Evolutionary conservation across 2,888 invertebrate genomes (phyloP), one percentile per base, ranked within the genome.

Genomic region (Teleiodes luculella): DNA sequence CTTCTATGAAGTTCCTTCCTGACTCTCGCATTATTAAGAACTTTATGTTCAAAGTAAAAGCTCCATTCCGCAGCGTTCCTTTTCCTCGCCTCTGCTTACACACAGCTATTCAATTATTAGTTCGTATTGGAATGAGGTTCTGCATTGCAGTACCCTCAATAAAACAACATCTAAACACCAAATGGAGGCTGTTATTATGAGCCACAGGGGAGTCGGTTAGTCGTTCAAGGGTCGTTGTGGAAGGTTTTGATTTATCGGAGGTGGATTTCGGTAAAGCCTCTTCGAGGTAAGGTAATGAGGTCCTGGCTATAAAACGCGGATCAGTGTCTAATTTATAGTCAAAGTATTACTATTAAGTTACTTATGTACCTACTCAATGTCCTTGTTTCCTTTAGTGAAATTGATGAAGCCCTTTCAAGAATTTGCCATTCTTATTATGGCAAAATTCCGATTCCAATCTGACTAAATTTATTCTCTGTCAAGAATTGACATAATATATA

Each of bases 71-170:
- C 35, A 4, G n/a, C n/a, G n/a, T n/a, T 35, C 35, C 39, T 41
- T 37, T 24, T 24, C 24, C 24, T 18, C 20, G 20, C 39, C 39
- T 41, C 39, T 11, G 18, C 39, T 41, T 18, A 20, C 39, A 20
- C 39, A 11, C 39, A 10, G 39, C 39, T 41, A 41, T 18, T 43
- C 43, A 43, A 43, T 43, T 43, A 43, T 43, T 43, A 20, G 43
- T 28, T 43, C 28, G 6, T n/a, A 43, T 43, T n/a, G 24, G 3
- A 41, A 41, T 41, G 43, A 43, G 43, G n/a, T 43, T n/a, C 20
- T 43, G 43, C 43, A 24, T 41, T 41, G 20, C 41, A 13, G 28
- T 28, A 13, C n/a, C n/a, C 43, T 18, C 41, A 16, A 41, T 41
- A 20, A 41, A 41, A 41, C 41, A 41, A 10, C 16, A 13, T 14